Base-by-base conservation (phyloP, 2,797 vertebrate genomes). In the Crenuchus spilurus region DNA sequence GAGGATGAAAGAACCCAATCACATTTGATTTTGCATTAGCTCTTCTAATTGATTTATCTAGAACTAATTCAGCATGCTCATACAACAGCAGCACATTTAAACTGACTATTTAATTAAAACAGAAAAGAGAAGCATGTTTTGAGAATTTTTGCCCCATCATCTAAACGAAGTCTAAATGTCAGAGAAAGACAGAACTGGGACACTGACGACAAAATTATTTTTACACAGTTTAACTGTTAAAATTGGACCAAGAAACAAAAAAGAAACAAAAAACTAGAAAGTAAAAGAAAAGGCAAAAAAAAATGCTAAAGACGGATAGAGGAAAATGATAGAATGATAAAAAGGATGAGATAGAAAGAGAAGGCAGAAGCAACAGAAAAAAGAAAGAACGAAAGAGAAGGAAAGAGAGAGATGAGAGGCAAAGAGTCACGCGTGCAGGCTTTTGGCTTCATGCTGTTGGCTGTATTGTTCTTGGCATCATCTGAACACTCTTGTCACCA, bases 361-460 rank as follows among this genome's bases (percentile, higher is more conserved):
- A 52, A 16, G 33, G 18, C 44, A 37, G 33, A 39, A 22, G 33
- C 55, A n/a, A 24, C 30, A 14, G 24, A 11, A 33, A 33, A 35
- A 2, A 48, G 30, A 58, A 28, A 11, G 8, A 35, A 3, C 3
- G 3, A 35, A 3, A 35, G 33, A 35, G 8, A 55, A 30, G 31
- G 13, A 31, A 24, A 22, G 3, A 55, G 14, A 18, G 54, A 33
- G 54, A 33, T 2, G 60, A 58, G 35, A 65, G 42, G n/a, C n/a
- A n/a, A n/a, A n/a, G n/a, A n/a, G n/a, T n/a, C n/a, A n/a, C n/a
- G n/a, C n/a, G n/a, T n/a, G n/a, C n/a, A n/a, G n/a, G n/a, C n/a
- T 67, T 54, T 67, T 63, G 70, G 72, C 64, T 69, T 68, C 20
- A 55, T 57, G 51, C 16, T 42, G 5, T 48, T 63, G 70, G 64